A percentile compares a stretch with the other conserved stretches of the same genome.
phyloP scores from a whole-genome alignment of 2,113 vertebrate species.

The Sceloporus tristichus region DNA sequence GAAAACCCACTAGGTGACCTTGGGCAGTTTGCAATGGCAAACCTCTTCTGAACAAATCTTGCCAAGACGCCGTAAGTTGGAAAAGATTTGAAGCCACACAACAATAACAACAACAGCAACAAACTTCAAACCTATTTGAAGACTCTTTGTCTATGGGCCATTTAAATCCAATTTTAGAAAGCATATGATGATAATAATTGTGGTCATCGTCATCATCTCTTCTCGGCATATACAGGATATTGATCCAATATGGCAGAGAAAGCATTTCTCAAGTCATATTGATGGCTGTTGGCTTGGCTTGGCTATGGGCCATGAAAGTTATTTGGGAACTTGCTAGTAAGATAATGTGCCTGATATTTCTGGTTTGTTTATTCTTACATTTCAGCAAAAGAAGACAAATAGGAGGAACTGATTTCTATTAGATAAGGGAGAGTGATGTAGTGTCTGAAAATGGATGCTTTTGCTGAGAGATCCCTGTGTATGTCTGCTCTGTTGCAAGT shows the following conservation, averaged over 20 bases:
- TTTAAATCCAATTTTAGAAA: not conserved
- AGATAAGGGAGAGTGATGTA: not conserved
- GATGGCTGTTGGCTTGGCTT: not conserved
- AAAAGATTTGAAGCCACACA: not conserved
- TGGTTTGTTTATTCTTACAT: not conserved
- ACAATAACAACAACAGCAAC: too few species aligned
- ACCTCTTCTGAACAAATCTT: not conserved
- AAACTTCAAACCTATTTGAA: not conserved
- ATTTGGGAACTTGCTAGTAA: not conserved
- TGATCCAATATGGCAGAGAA: slow-evolving; percentile 5
- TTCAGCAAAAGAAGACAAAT: not conserved
- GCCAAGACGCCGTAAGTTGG: not conserved
- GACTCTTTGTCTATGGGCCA: not conserved
- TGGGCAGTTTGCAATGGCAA: not conserved
- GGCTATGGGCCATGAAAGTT: not conserved
- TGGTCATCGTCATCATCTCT: not conserved
- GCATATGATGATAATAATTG: not conserved
- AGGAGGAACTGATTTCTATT: not conserved
- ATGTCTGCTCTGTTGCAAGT: not conserved
- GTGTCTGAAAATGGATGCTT: not conserved
- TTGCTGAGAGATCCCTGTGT: not conserved
- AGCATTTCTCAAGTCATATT: not conserved
- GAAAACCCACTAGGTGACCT: too few species aligned
- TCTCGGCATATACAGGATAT: not conserved
- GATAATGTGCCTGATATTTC: not conserved